Evolutionary conservation across 1,140 invertebrate species (phyloP), one percentile per base, ranked within the genome.

Genomic region (Archegozetes longisetosus): DNA sequence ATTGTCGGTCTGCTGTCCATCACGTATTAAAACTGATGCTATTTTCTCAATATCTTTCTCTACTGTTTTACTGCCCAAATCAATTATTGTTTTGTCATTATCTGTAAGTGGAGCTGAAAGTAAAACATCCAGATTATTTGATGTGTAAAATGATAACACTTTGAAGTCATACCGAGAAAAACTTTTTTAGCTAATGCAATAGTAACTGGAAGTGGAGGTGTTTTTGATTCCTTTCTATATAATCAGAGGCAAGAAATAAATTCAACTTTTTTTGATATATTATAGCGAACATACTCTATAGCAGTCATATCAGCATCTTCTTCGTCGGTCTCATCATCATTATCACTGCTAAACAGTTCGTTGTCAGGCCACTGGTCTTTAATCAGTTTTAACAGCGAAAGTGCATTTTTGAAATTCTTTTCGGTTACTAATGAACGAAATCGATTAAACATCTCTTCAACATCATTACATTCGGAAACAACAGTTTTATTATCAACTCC

Each of bases 331-430:
- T 60, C 51, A 26, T 64, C 61, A 9, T 64, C 65, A 26, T 72
- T 70, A 22, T 72, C 68, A 25, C 62, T 67, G 62, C 69, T 67
- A 50, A 58, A 61, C 0, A 55, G n/a, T 25, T 61, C 40, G 47
- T 61, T 25, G 9, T 56, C 17, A 4, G 26, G 17, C 32, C 17
- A 51, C 50, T 51, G 50, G 2, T 40, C 14, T 23, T 61, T 23
- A 6, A 60, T 24, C 17, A 22, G 2, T 22, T 47, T 51, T 4
- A 22, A n/a, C 24, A 20, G 24, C 12, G 14, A 20, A 22, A 54
- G 46, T 9, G 25, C 25, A n/a, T 9, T 54, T 29, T 22, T 26
- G 9, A 54, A 24, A 9, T 22, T 54, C 20, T 22, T 24, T 22
- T 13, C 20, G 28, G 25, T 6, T 4, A 25, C 27, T 24, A 56